Conservation (phyloP, 2,113 vertebrate genomes). For the Alouatta palliata region DNA sequence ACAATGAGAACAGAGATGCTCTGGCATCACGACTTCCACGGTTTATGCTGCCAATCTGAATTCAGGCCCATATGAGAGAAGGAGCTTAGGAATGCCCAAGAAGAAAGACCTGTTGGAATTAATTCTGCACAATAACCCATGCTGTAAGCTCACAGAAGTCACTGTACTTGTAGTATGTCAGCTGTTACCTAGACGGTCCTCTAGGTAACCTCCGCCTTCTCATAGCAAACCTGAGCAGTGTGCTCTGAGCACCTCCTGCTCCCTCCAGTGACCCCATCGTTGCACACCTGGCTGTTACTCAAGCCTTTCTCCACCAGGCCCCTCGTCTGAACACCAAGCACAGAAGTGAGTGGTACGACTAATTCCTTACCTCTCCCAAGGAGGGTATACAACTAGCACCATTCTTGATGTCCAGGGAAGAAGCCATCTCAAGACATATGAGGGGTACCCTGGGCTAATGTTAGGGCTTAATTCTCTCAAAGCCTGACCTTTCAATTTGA, state of each 20-base stretch:
- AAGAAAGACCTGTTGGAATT: neutral
- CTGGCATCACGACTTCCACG: neutral
- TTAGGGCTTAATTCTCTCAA: neutral
- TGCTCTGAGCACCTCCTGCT: neutral
- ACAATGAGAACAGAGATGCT: slow-evolving; percentile 4
- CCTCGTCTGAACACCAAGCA: neutral
- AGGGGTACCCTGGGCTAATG: neutral
- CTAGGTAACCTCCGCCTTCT: neutral
- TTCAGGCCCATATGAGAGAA: neutral
- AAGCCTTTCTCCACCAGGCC: neutral
- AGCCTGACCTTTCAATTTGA: neutral
- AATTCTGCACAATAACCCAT: neutral
- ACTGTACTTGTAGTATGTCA: neutral
- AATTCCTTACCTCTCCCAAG: neutral
- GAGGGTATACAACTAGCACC: neutral
- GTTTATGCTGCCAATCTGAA: neutral
- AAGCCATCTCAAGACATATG: neutral
- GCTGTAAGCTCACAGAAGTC: neutral
- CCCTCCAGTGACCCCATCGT: neutral
- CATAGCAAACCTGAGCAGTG: neutral
- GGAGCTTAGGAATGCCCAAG: neutral
- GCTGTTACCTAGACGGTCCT: neutral
- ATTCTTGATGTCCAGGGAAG: neutral
- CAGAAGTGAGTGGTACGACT: neutral
- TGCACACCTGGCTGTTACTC: neutral